Conservation (phyloP, 2,888 invertebrate species). For the Euplexia lucipara region DNA sequence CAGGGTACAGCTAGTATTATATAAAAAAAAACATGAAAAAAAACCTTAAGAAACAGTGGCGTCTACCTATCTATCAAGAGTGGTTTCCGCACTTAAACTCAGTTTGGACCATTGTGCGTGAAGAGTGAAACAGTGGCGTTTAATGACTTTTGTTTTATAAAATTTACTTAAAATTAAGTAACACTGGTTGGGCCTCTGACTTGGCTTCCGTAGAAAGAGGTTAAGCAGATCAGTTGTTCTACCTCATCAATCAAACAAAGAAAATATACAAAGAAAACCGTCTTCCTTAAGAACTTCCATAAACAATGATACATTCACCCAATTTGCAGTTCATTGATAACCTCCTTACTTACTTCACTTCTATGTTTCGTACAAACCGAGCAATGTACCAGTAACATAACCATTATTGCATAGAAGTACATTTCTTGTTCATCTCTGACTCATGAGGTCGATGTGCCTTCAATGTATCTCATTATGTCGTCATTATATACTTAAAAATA, state of each 20-base stretch:
- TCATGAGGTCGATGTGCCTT: constrained; percentile 50
- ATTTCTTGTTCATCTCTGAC: constrained; percentile 26
- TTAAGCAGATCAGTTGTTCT: no score
- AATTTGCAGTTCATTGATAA: constrained; percentile 12
- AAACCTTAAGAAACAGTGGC: no score
- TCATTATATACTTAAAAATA: constrained; percentile 29
- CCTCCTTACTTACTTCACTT: background rate
- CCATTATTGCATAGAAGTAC: constrained; percentile 6
- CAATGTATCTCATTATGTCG: constrained; percentile 22
- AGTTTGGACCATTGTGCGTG: no score
- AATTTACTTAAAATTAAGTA: no score
- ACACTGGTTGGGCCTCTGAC: no score
- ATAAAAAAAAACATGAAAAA: no score
- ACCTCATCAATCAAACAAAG: background rate
- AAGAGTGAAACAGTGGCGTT: no score
- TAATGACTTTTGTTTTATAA: no score
- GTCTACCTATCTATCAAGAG: no score
- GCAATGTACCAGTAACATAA: background rate
- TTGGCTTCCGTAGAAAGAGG: no score
- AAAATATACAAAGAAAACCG: constrained; percentile 2
- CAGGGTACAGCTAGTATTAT: no score
- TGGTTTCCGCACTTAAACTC: no score
- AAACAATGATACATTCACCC: background rate
- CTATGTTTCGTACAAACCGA: background rate
- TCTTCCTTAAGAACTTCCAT: background rate